phyloP scores from a whole-genome alignment of 2,797 vertebrate genomes.

The Galagoides demidoff region DNA sequence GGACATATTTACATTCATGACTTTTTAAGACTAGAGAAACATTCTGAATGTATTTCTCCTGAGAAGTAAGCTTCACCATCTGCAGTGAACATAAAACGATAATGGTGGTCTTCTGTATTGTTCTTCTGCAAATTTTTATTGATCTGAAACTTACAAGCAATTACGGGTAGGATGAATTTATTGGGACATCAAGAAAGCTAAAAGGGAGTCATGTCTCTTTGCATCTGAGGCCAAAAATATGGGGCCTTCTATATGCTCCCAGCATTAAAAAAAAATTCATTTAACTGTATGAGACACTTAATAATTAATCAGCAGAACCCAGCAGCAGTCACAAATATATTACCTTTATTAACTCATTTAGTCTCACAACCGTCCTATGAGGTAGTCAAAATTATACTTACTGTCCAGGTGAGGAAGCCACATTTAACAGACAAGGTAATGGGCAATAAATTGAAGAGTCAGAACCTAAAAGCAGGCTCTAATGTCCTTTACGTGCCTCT shows the following conservation, averaged over 20 bases:
- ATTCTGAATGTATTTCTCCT: neutral
- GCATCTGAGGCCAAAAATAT: neutral
- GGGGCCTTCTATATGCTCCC: neutral
- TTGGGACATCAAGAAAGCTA: neutral
- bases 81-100: neutral
- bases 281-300: neutral
- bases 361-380: neutral
- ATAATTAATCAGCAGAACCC: neutral
- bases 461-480: neutral
- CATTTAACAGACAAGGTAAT: neutral
- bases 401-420: neutral
- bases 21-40: neutral
- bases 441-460: neutral
- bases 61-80: neutral
- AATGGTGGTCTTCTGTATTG: neutral
- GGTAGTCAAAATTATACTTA: neutral
- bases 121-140: conserved; percentile 56
- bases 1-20: conserved; percentile 12
- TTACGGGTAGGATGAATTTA: conserved; percentile 24
- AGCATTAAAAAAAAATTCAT: neutral
- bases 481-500: neutral
- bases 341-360: neutral
- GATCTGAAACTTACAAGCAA: neutral
- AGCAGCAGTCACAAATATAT: neutral
- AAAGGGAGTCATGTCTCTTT: neutral